These are phyloP conservation scores for Himalopsyche kuldschensis DNA, from an alignment of 2,888 invertebrate species.

Conservation along the genomic window DNA sequence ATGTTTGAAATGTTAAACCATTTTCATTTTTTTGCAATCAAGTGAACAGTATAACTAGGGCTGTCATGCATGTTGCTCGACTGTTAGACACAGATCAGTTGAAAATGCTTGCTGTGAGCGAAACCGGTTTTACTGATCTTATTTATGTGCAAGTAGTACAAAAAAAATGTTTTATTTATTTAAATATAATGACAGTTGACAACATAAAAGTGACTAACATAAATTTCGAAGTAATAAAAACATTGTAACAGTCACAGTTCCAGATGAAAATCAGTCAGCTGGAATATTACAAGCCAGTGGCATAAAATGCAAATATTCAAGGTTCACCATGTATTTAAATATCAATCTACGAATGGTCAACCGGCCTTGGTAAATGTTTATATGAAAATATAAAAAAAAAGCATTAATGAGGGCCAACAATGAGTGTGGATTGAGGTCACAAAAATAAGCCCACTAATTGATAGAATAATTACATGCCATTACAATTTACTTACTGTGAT, in stretches of 20 bases:
- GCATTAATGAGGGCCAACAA: background rate
- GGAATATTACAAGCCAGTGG: background rate
- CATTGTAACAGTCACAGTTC: background rate
- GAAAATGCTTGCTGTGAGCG: no score
- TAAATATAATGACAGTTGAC: no score
- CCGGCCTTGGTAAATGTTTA: background rate
- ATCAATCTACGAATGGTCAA: background rate
- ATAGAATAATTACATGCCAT: background rate
- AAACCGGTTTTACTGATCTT: no score
- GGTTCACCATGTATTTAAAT: background rate
- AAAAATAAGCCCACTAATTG: background rate
- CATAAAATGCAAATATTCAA: background rate
- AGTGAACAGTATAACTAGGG: no score
- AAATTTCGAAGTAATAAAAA: background rate
- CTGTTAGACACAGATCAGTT: no score
- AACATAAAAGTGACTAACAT: no score
- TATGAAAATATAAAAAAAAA: background rate
- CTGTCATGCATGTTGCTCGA: no score
- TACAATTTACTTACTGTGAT: background rate
- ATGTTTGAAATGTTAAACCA: no score
- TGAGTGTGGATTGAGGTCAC: background rate
- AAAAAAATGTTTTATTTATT: no score
- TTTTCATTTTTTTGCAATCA: no score
- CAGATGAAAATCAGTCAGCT: background rate
- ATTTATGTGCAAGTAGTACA: no score